Evolutionary conservation across 2,888 invertebrate species (phyloP).

Genomic region (Campoplex capitator): DNA sequence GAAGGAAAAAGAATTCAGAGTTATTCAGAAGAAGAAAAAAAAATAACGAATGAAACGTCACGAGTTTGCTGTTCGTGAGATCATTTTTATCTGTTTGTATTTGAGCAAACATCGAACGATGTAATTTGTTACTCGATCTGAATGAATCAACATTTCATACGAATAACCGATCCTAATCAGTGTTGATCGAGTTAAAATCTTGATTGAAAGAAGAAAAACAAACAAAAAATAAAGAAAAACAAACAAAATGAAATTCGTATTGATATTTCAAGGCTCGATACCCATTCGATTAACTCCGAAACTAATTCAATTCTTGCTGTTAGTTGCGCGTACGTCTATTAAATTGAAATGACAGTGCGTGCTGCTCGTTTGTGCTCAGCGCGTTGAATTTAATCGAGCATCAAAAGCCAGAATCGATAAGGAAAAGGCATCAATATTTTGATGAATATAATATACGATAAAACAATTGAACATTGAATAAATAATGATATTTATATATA

Average conservation of each 20-base stretch:
- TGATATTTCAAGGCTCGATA: neutral
- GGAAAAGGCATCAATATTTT: neutral
- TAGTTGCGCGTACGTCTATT: neutral
- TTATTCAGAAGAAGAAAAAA: neutral
- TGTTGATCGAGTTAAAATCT: neutral
- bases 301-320: neutral
- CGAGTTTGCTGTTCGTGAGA: neutral
- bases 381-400: neutral
- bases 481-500: neutral
- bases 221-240: too few species aligned
- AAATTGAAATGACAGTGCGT: neutral
- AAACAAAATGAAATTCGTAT: too few species aligned
- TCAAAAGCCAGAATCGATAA: neutral
- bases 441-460: conserved; percentile 1
- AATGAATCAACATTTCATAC: neutral
- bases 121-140: neutral
- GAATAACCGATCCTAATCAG: neutral
- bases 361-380: neutral
- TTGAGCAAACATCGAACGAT: neutral
- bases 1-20: neutral
- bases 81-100: too few species aligned
- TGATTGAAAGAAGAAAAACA: too few species aligned
- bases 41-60: too few species aligned
- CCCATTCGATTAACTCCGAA: neutral
- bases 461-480: neutral